Conservation (phyloP, 2,888 invertebrate genomes). For the Latrodectus hesperus region DNA sequence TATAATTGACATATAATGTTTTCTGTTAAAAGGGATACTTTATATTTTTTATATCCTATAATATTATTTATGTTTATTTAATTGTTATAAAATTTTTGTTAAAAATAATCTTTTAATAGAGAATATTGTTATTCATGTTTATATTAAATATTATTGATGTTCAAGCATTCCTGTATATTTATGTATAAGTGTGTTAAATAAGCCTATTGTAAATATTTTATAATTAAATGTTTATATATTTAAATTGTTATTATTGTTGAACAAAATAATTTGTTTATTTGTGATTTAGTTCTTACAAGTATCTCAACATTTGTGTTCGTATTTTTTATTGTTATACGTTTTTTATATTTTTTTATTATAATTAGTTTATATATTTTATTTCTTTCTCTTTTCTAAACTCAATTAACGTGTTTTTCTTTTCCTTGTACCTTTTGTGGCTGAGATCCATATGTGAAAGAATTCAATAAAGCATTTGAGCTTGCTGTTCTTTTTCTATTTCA, state of each 20-base stretch:
- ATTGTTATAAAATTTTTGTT: not conserved
- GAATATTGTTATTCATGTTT: not conserved
- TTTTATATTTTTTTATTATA: not conserved
- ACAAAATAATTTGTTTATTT: not conserved
- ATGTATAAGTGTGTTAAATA: not conserved
- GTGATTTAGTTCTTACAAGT: not conserved
- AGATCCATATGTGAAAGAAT: not conserved
- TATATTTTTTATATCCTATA: not conserved
- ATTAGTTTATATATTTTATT: not conserved
- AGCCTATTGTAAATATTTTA: not conserved
- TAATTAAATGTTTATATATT: not conserved
- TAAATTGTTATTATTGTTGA: not conserved
- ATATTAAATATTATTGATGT: not conserved
- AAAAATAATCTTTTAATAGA: not conserved
- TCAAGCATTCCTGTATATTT: conserved; percentile 1
- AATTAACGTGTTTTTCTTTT: not conserved
- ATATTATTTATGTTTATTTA: not conserved
- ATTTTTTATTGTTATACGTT: not conserved
- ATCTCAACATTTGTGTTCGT: not conserved
- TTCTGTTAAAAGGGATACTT: not conserved
- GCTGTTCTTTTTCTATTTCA: not conserved
- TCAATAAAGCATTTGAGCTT: conserved; percentile 46
- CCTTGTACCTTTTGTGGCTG: not conserved
- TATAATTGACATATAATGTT: not conserved
- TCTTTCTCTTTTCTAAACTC: not conserved